Evolutionary conservation across 92 coral and sea anemone genomes (phyloP).

Genomic region (Porites cylindrica): DNA sequence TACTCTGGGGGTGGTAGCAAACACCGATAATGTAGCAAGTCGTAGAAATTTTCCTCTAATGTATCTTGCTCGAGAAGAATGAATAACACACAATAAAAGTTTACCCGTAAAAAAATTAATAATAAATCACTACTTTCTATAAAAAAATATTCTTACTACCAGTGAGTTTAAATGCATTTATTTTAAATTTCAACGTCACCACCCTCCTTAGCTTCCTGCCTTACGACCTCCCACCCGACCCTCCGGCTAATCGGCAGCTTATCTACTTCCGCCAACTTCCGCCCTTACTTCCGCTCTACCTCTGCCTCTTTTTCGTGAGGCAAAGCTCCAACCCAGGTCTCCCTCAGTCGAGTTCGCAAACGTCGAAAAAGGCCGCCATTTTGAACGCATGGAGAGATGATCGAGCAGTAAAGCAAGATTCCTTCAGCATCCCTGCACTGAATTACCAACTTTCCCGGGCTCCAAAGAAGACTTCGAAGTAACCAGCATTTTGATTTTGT

Average conservation of each 20-base stretch:
- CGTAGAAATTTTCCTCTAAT: too few relatives aligned
- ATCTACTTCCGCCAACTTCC: background rate
- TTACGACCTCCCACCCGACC: too few relatives aligned
- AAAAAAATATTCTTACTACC: too few relatives aligned
- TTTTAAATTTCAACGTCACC: too few relatives aligned
- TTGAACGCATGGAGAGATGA: conserved; percentile 22
- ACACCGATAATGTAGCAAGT: too few relatives aligned
- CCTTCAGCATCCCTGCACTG: background rate
- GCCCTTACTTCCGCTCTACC: background rate
- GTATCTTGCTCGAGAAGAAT: too few relatives aligned
- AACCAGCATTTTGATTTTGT: conserved; percentile 17
- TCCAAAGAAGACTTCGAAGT: conserved; percentile 33
- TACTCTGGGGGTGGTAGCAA: too few relatives aligned
- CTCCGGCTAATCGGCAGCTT: background rate
- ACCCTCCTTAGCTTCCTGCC: too few relatives aligned
- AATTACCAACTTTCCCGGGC: background rate
- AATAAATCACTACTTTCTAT: too few relatives aligned
- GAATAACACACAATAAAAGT: too few relatives aligned
- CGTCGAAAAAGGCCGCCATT: conserved; percentile 26
- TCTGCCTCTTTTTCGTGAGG: conserved; percentile 13
- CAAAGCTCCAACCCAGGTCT: background rate
- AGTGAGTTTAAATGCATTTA: too few relatives aligned
- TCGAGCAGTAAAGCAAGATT: conserved; percentile 3
- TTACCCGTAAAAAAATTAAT: too few relatives aligned
- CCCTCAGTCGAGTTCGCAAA: background rate